These are phyloP conservation scores for Eumeta japonica DNA, from an alignment of 1,140 invertebrate species.

Conservation along the genomic window DNA sequence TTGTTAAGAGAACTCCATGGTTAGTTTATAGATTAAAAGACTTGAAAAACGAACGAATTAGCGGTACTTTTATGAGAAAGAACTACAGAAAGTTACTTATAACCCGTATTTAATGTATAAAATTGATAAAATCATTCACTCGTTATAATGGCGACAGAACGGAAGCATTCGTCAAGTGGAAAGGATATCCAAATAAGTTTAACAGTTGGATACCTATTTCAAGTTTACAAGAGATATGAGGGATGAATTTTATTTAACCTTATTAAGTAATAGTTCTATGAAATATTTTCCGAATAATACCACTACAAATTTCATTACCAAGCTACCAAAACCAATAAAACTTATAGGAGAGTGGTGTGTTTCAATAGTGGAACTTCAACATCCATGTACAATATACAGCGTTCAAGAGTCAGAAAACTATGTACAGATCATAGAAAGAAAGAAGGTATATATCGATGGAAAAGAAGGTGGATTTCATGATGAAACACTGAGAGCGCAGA, in stretches of 20 bases:
- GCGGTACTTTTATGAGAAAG: conserved; percentile 21
- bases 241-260: conserved; percentile 20
- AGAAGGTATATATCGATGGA: conserved; percentile 6
- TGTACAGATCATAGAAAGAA: conserved; percentile 11
- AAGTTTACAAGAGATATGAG: conserved; percentile 8
- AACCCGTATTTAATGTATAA: conserved; percentile 11
- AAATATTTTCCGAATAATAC: conserved; percentile 24
- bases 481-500: conserved; percentile 16
- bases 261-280: conserved; percentile 23
- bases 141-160: conserved; percentile 17
- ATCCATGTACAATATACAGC: conserved; percentile 23
- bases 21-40: conserved; percentile 25
- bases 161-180: conserved; percentile 20
- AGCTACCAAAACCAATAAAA: conserved; percentile 22
- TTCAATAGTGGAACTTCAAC: conserved; percentile 24
- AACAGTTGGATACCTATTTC: conserved; percentile 15
- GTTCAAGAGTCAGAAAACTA: conserved; percentile 20
- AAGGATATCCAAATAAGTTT: conserved; percentile 23
- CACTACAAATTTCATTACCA: conserved; percentile 21
- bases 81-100: conserved; percentile 16
- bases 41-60: conserved; percentile 20
- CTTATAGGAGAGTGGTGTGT: conserved; percentile 23
- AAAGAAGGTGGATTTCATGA: conserved; percentile 7
- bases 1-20: conserved; percentile 17
- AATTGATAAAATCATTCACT: conserved; percentile 20